Conservation (phyloP, 2,797 vertebrate genomes). For the Balearica regulorum region DNA sequence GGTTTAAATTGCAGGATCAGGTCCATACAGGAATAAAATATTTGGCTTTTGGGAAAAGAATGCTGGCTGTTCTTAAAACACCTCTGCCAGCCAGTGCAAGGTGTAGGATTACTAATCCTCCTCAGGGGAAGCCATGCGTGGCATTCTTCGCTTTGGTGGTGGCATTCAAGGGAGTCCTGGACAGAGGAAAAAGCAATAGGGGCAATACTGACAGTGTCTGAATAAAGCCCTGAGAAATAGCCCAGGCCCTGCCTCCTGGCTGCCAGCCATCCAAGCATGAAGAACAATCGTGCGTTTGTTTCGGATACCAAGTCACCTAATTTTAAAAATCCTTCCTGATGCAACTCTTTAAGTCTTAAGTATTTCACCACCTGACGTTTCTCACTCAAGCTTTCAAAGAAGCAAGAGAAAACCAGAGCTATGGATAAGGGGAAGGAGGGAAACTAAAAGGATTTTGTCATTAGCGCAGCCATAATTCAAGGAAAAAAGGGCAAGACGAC, state of each 20-base stretch:
- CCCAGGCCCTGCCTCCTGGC: neutral
- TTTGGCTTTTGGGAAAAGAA: neutral
- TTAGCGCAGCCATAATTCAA: neutral
- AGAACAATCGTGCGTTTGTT: slow-evolving; percentile 37
- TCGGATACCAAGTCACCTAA: slow-evolving; percentile 28
- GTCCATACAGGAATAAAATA: neutral
- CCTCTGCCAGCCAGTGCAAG: slow-evolving; percentile 28
- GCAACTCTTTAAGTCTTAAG: slow-evolving; percentile 24
- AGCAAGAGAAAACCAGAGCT: neutral
- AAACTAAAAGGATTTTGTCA: neutral
- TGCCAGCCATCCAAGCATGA: slow-evolving; percentile 28
- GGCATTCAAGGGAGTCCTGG: neutral
- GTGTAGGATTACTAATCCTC: slow-evolving; percentile 53
- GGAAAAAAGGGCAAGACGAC: neutral
- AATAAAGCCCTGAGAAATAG: slow-evolving; percentile 36
- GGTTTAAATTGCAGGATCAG: neutral
- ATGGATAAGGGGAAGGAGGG: neutral
- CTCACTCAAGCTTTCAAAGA: neutral
- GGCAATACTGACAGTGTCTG: slow-evolving; percentile 25
- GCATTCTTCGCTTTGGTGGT: slow-evolving; percentile 43
- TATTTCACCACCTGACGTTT: slow-evolving; percentile 16
- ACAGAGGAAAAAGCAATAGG: neutral
- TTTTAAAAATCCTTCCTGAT: slow-evolving; percentile 35
- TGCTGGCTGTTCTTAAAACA: neutral
- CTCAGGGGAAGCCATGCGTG: slow-evolving; percentile 32